Conservation (phyloP, 2,113 vertebrate species). For the Centropus unirufus region DNA sequence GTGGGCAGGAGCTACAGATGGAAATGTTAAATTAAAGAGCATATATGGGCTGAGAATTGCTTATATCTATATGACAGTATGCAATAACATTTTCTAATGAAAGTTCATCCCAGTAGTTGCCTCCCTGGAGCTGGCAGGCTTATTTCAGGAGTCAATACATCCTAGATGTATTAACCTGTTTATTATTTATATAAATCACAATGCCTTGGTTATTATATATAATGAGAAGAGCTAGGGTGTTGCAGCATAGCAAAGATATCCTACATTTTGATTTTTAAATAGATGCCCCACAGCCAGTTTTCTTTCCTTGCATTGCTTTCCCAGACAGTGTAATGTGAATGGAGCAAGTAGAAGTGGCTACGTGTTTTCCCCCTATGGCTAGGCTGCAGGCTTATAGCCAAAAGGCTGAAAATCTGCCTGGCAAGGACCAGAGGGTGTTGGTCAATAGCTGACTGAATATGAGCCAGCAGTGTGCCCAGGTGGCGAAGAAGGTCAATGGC, state of each 20-base stretch:
- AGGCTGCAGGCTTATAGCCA: background rate
- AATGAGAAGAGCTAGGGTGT: background rate
- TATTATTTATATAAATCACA: constrained; percentile 33
- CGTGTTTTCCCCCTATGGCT: background rate
- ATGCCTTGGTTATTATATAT: background rate
- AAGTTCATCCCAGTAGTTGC: background rate
- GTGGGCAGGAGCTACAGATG: background rate
- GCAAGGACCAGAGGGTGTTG: too few relatives aligned
- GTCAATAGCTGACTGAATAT: too few relatives aligned
- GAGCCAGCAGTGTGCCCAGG: too few relatives aligned
- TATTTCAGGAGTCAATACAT: background rate
- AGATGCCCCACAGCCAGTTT: background rate
- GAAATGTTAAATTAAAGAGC: background rate
- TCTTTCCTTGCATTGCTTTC: background rate
- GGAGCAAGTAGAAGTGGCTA: background rate
- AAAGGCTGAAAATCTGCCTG: too few relatives aligned
- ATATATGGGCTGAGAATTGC: background rate
- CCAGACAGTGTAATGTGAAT: background rate
- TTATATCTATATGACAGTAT: background rate
- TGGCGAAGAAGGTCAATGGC: too few relatives aligned
- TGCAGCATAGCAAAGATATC: background rate
- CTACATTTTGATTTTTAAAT: background rate
- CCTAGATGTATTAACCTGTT: background rate
- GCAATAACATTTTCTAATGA: background rate
- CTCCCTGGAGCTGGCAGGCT: background rate